phyloP scores from a whole-genome alignment of 2,797 vertebrate genomes.

The Sphaeramia orbicularis region DNA sequence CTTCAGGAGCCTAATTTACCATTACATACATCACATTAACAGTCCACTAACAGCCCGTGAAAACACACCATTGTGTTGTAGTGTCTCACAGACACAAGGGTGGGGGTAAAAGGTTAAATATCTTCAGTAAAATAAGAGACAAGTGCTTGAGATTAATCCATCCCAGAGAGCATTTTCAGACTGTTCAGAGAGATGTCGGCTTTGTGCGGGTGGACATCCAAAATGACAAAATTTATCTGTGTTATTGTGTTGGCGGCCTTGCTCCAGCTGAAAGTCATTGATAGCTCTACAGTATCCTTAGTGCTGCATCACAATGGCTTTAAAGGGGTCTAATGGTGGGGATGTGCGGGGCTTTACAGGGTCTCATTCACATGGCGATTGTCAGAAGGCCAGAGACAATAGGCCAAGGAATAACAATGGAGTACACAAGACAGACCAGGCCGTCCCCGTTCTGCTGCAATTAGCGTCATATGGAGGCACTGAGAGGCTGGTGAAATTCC shows the following conservation, averaged over 20 bases:
- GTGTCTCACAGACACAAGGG: not conserved
- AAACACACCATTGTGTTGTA: not conserved
- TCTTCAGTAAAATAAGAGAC: not conserved
- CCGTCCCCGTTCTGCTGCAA: slow-evolving; percentile 71
- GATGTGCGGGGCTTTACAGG: slow-evolving; percentile 71
- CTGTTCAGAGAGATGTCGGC: not conserved
- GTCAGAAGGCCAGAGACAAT: slow-evolving; percentile 71
- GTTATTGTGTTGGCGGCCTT: slow-evolving; percentile 20
- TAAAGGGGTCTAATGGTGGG: slow-evolving; percentile 73
- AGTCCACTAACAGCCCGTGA: not conserved
- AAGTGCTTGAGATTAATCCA: not conserved
- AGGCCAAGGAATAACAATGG: slow-evolving; percentile 73
- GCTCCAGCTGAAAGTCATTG: slow-evolving; percentile 50
- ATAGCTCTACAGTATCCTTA: slow-evolving; percentile 67
- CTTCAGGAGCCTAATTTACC: not conserved
- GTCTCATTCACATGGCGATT: slow-evolving; percentile 72
- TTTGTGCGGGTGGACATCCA: slow-evolving; percentile 18
- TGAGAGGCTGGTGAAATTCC: slow-evolving; percentile 74
- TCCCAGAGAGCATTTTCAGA: not conserved
- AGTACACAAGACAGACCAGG: slow-evolving; percentile 66
- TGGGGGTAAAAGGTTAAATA: not conserved
- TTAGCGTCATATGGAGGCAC: slow-evolving; percentile 77
- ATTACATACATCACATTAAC: not conserved
- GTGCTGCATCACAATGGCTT: slow-evolving; percentile 67
- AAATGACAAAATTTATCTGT: slow-evolving; percentile 20